Base-by-base conservation (phyloP, 2,113 vertebrate species). In the Mus pahari region DNA sequence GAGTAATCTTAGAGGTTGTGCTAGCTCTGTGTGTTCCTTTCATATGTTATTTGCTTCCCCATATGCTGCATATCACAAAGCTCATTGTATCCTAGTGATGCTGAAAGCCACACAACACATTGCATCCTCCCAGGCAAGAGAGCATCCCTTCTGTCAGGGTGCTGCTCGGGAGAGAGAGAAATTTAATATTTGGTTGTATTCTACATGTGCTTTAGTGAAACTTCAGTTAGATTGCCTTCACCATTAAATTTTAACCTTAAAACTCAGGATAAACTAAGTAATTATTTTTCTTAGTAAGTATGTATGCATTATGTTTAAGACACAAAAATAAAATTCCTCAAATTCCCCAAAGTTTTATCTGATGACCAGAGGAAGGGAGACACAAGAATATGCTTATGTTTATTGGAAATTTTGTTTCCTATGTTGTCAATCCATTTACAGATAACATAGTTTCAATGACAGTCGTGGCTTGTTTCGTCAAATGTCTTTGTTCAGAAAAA, bases 311-410 rank as follows among this genome's bases (percentile, higher is more conserved):
- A 78, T 48, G 5, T 10, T 87, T 77, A 86, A 86, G 0, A 0
- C 3, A 20, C 2, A 2, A 22, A 62, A 48, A 82, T 60, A 11
- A 60, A 24, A 62, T 58, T 5, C 10, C 22, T 90, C 26, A 22
- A 64, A 75, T 86, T 86, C 33, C 74, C 26, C 26, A 87, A 64
- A 74, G 22, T n/a, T 11, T 68, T 73, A 31, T 12, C 17, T 92
- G 84, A 74, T 45, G 4, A 89, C 7, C 19, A 1, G 6, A 8
- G 7, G 42, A 45, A 70, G 20, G 12, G 2, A 17, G 26, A 16
- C 14, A 58, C 10, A 74, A 74, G n/a, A 45, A 33, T 39, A 0
- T 0, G 0, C 1, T 19, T 9, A 70, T 10, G n/a, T 1, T 62
- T 83, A 31, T 10, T 33, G 48, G 24, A 62, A 0, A 26, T 7